Evolutionary conservation across 37 sponge, comb jelly and placozoan species (phyloP).

Genomic region (Chondrosia reniformis): DNA sequence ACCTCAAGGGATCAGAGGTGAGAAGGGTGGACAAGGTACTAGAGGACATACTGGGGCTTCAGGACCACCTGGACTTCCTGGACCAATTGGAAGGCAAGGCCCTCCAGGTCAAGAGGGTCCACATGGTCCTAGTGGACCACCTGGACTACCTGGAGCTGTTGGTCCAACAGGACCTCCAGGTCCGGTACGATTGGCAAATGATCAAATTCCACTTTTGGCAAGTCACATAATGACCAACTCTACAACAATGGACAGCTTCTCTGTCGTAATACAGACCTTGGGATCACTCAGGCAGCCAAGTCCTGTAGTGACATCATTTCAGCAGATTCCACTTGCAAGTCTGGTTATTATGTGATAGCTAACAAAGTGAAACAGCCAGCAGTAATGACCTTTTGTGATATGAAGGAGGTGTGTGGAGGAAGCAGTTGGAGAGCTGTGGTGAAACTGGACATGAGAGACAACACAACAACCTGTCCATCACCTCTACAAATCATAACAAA

Average conservation of each 20-base stretch:
- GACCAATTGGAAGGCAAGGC: too few relatives aligned
- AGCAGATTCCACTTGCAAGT: background rate
- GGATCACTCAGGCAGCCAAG: too few relatives aligned
- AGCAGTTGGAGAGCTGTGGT: slow-evolving; percentile 4
- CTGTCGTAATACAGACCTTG: background rate
- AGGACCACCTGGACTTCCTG: too few relatives aligned
- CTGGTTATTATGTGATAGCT: background rate
- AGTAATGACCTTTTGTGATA: background rate
- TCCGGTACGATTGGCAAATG: too few relatives aligned
- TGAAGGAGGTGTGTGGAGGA: background rate
- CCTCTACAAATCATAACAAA: background rate
- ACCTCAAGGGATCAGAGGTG: too few relatives aligned
- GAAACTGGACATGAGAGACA: background rate
- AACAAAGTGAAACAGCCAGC: background rate
- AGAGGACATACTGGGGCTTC: background rate
- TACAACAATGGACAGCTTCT: too few relatives aligned
- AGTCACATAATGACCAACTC: too few relatives aligned
- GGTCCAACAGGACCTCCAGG: too few relatives aligned
- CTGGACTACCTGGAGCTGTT: too few relatives aligned
- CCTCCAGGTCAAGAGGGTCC: background rate
- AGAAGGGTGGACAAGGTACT: too few relatives aligned
- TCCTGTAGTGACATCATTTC: background rate
- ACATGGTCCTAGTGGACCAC: too few relatives aligned
- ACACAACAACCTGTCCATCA: background rate
- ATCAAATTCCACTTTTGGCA: too few relatives aligned